These are phyloP conservation scores for Sesamia nonagrioides DNA, from an alignment of 1,140 invertebrate species.

Conservation along the genomic window DNA sequence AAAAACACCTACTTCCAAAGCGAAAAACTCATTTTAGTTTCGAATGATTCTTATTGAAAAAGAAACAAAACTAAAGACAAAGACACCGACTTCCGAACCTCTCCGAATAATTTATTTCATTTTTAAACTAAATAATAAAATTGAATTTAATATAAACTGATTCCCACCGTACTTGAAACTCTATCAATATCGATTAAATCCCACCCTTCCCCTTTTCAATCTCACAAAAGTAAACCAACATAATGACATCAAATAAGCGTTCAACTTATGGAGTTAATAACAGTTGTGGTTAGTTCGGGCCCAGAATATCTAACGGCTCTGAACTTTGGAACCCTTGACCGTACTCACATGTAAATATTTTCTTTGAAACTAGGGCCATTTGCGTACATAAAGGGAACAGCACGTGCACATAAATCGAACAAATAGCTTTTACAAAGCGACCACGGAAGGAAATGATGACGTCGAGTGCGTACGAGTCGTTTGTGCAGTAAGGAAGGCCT, in stretches of 20 bases:
- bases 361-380: conserved; percentile 36
- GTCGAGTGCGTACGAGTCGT: conserved; percentile 17
- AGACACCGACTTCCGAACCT: too few relatives aligned
- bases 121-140: too few relatives aligned
- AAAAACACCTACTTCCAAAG: too few relatives aligned
- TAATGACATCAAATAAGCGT: conserved; percentile 30
- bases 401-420: conserved; percentile 15
- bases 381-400: conserved; percentile 12
- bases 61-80: too few relatives aligned
- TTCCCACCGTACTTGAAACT: background rate
- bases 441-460: conserved; percentile 16
- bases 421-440: conserved; percentile 9
- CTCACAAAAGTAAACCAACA: conserved; percentile 16
- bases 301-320: conserved; percentile 12
- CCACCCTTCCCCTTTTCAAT: conserved; percentile 8
- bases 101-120: too few relatives aligned
- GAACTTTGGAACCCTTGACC: conserved; percentile 35
- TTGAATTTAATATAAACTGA: background rate
- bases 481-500: background rate
- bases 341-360: conserved; percentile 42
- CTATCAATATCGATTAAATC: conserved; percentile 6
- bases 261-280: conserved; percentile 43
- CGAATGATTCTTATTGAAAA: too few relatives aligned
- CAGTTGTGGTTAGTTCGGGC: conserved; percentile 33
- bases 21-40: too few relatives aligned